These are phyloP conservation scores for Epicauta chinensis DNA, from an alignment of 1,140 invertebrate species.

Conservation along the genomic window DNA sequence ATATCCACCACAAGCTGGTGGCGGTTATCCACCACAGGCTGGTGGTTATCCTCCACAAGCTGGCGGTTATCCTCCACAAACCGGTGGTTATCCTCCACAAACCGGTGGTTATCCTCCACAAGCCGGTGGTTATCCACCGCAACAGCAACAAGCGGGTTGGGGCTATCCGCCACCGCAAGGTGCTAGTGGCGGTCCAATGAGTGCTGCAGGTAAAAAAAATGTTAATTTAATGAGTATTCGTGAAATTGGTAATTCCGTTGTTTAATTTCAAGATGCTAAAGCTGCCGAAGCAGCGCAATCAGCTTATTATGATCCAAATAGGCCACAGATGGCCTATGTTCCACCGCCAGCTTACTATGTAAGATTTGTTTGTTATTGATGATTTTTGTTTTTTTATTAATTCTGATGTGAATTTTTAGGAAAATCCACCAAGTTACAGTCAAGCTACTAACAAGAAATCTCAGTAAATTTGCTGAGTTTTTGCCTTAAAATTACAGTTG, in stretches of 20 bases:
- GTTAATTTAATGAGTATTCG: too few relatives aligned
- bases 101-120: constrained; percentile 14
- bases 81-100: constrained; percentile 5
- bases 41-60: constrained; percentile 31
- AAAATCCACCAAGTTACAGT: too few relatives aligned
- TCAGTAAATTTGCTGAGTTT: too few relatives aligned
- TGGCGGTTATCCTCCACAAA: constrained; percentile 23
- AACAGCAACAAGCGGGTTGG: too few relatives aligned
- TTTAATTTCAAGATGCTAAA: constrained; percentile 53
- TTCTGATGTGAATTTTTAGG: too few relatives aligned
- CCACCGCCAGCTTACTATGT: constrained; percentile 79
- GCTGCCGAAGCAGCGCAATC: constrained; percentile 79
- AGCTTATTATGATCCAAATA: constrained; percentile 81
- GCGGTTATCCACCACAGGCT: constrained; percentile 23
- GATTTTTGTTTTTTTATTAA: too few relatives aligned
- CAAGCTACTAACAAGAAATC: too few relatives aligned
- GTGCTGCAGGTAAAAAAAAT: constrained; percentile 26
- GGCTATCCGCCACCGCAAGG: constrained; percentile 6
- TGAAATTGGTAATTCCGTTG: neutral
- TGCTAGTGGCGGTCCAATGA: constrained; percentile 16
- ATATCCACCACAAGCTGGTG: constrained; percentile 10
- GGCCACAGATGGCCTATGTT: constrained; percentile 76
- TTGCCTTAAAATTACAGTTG: too few relatives aligned
- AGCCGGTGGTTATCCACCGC: neutral
- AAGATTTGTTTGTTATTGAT: too few relatives aligned